Conservation (phyloP, 2,797 vertebrate species). For the Ispidina picta region DNA sequence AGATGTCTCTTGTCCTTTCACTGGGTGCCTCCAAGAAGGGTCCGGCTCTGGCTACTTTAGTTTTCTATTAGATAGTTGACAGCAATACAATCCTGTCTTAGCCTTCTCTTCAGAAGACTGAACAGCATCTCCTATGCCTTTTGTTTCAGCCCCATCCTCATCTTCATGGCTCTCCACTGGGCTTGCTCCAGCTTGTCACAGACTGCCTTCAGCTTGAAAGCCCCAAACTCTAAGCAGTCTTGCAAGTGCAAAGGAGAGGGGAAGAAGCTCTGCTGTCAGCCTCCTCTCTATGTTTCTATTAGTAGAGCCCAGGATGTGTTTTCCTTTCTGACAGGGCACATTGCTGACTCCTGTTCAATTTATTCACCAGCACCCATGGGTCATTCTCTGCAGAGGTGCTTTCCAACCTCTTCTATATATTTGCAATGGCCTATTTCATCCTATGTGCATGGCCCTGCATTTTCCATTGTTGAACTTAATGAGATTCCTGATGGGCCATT, state of each 20-base stretch:
- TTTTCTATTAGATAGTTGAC: neutral
- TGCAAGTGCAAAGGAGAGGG: neutral
- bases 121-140: neutral
- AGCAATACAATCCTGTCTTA: neutral
- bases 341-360: neutral
- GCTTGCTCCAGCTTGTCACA: neutral
- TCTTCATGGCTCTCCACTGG: neutral
- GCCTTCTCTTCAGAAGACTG: neutral
- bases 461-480: neutral
- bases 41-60: neutral
- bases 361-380: neutral
- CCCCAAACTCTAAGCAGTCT: neutral
- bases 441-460: neutral
- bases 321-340: neutral
- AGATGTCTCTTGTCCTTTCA: neutral
- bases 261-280: neutral
- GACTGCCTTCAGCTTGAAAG: neutral
- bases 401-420: neutral
- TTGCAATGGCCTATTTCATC: neutral
- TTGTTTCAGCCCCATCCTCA: neutral
- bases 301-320: neutral
- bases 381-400: neutral
- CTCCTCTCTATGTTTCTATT: neutral
- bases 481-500: neutral
- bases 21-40: neutral